Evolutionary conservation across 2,888 invertebrate genomes (phyloP).

Genomic region (Gari tellinella): DNA sequence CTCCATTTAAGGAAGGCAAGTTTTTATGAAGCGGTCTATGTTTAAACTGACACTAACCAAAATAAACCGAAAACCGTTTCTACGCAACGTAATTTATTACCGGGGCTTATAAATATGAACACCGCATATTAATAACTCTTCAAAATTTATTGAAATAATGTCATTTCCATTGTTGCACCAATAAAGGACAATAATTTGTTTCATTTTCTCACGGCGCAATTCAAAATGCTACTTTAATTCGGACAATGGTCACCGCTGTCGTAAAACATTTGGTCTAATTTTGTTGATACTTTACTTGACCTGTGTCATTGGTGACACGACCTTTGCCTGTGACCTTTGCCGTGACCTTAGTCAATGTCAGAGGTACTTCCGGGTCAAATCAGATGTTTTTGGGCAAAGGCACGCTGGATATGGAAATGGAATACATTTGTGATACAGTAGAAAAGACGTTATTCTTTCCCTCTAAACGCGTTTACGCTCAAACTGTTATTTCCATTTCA

Average conservation of each 20-base stretch:
- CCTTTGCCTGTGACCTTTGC: conserved; percentile 42
- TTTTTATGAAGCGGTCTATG: no score
- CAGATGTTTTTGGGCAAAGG: not conserved
- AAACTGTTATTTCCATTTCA: no score
- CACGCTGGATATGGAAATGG: no score
- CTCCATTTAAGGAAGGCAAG: no score
- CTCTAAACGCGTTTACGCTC: no score
- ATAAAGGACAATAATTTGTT: conserved; percentile 1
- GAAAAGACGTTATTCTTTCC: no score
- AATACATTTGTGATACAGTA: no score
- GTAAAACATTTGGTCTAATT: conserved; percentile 60
- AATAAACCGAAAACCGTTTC: no score
- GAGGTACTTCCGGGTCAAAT: conserved; percentile 56
- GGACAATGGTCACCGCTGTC: conserved; percentile 15
- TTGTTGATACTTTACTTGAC: conserved; percentile 61
- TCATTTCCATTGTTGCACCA: conserved; percentile 6
- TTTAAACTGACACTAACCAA: no score
- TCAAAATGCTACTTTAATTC: conserved; percentile 7
- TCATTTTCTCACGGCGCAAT: conserved; percentile 14
- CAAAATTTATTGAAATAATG: conserved; percentile 6
- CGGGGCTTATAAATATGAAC: conserved; percentile 1
- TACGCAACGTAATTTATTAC: no score
- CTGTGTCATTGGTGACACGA: conserved; percentile 62
- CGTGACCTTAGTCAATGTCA: conserved; percentile 43
- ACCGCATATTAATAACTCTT: conserved; percentile 12